Evolutionary conservation across 2,888 invertebrate species (phyloP), one percentile per base, ranked within the genome.

Genomic region (Portevinia maculata): DNA sequence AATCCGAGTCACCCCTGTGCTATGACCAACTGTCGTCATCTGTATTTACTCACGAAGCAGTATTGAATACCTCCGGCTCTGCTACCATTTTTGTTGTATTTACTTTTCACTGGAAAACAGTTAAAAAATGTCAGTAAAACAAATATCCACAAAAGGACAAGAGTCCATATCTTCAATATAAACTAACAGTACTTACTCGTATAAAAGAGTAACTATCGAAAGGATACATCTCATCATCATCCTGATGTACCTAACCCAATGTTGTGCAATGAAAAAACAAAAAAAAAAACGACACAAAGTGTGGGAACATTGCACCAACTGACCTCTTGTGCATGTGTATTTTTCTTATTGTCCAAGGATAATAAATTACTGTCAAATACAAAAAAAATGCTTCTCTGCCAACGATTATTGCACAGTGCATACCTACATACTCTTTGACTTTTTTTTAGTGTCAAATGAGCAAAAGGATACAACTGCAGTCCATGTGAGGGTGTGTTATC

Each of bases 341-440:
- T 71, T 76, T 81, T 76, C 65, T 24, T 57, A 50, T 83, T 76
- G 70, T 76, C 60, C 67, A 73, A 60, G 67, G 60, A 73, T 67
- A 76, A 83, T 83, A 83, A 83, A 83, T 83, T 71, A 76, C 76
- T 76, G 76, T 67, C 83, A 67, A 39, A 13, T 11, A 44, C 19
- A 8, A 62, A 59, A 48, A 52, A 37, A 34, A 44, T 21, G n/a
- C n/a, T 32, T 46, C 59, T 48, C 48, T 62, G 13, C 37, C 32
- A 67, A 62, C 32, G 21, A 69, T 65, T 52, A 75, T 70, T 70
- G 69, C 75, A 62, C 73, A 44, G 19, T 32, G 11, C 24, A 44
- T 48, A 24, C 34, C 30, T 32, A n/a, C 24, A 44, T 48, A 24
- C 34, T 32, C 50, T 60, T 1, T n/a, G 17, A 37, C 13, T 28